A percentile compares a stretch with the other conserved stretches of the same genome.
phyloP scores from a whole-genome alignment of 2,888 invertebrate genomes.

The Yponomeuta evonymella region DNA sequence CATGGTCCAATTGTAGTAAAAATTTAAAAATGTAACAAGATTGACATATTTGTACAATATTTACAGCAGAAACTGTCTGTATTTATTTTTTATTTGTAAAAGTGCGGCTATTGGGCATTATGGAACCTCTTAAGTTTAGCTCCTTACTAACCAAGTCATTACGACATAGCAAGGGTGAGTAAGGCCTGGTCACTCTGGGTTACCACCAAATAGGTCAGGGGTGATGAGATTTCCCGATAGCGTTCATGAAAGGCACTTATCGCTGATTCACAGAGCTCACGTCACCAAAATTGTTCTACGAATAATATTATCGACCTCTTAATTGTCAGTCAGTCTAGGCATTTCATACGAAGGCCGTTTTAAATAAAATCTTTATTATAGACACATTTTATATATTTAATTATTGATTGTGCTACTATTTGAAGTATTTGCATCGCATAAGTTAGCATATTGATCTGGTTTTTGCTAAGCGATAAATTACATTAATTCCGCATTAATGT shows the following conservation, averaged over 20 bases:
- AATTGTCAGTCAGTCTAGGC: background rate
- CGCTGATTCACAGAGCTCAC: background rate
- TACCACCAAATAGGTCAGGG: background rate
- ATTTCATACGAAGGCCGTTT: background rate
- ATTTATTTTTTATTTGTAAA: too few relatives aligned
- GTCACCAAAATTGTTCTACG: background rate
- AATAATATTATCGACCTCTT: slow-evolving; percentile 2
- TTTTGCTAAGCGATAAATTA: background rate
- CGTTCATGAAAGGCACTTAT: background rate
- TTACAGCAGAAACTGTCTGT: background rate
- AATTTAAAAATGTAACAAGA: too few relatives aligned
- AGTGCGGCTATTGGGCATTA: too few relatives aligned
- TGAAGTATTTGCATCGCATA: background rate
- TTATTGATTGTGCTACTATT: background rate
- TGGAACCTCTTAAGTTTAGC: background rate
- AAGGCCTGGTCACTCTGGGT: background rate
- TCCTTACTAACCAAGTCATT: background rate
- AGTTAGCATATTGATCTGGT: background rate
- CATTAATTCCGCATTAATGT: background rate
- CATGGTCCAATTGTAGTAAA: too few relatives aligned
- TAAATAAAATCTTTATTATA: background rate
- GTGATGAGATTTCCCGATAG: background rate
- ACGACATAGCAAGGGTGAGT: background rate
- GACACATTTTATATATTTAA: background rate
- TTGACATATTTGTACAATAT: too few relatives aligned